Evolutionary conservation across 1,140 invertebrate species (phyloP).

Genomic region (Macrobrachium nipponense): DNA sequence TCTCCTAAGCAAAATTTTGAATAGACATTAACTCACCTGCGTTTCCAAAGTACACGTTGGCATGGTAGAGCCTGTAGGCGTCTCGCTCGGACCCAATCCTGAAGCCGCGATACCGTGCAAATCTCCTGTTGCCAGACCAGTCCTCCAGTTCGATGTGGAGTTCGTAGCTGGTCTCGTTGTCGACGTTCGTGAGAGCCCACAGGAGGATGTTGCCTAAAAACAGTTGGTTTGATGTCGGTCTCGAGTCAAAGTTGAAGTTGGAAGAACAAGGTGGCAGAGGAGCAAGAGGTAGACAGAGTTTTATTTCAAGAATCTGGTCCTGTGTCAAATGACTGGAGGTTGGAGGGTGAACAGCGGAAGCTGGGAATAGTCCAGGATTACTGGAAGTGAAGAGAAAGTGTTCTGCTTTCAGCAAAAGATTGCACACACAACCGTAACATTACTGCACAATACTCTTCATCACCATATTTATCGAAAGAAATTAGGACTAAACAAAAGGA

Average conservation of each 20-base stretch:
- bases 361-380: too few species aligned
- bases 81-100: slow-evolving; percentile 64
- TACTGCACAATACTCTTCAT: too few species aligned
- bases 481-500: too few species aligned
- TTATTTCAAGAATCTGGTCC: too few species aligned
- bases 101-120: slow-evolving; percentile 65
- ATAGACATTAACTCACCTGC: slow-evolving; percentile 51
- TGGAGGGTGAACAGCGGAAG: too few species aligned
- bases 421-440: too few species aligned
- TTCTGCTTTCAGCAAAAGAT: too few species aligned
- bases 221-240: neutral
- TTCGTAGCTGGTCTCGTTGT: slow-evolving; percentile 67
- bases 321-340: too few species aligned
- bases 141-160: slow-evolving; percentile 70
- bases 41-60: slow-evolving; percentile 65
- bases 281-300: too few species aligned
- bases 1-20: too few species aligned
- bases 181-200: slow-evolving; percentile 69
- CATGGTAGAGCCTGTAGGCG: slow-evolving; percentile 65
- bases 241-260: slow-evolving; percentile 13
- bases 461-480: too few species aligned
- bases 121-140: slow-evolving; percentile 69
- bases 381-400: too few species aligned
- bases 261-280: neutral
- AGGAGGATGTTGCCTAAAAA: slow-evolving; percentile 65